These are phyloP conservation scores for Microcebus tavaratra DNA, from an alignment of 2,113 vertebrate genomes.

Conservation along the genomic window DNA sequence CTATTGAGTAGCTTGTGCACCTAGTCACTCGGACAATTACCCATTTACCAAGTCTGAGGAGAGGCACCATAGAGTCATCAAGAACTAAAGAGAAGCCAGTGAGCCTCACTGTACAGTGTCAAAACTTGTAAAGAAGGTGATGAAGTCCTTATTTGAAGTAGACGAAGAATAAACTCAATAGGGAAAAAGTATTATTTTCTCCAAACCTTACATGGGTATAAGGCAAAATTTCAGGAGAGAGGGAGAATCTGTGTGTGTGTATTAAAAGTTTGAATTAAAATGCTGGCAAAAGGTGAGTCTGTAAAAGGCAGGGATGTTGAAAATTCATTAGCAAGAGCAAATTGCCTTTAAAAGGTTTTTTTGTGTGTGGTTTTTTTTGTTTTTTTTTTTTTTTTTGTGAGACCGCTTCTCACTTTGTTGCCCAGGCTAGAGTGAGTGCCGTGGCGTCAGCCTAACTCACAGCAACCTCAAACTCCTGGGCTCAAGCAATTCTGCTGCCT, in stretches of 20 bases:
- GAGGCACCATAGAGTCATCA: not conserved
- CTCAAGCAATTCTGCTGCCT: too few species aligned
- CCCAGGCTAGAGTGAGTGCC: too few species aligned
- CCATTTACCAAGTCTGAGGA: not conserved
- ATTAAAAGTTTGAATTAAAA: constrained; percentile 12
- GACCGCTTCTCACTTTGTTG: too few species aligned
- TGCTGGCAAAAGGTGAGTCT: not conserved
- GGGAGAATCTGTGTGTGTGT: not conserved
- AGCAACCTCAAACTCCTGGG: too few species aligned
- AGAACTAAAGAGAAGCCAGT: not conserved
- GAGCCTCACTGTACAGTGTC: not conserved
- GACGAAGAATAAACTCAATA: not conserved
- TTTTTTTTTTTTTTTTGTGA: too few species aligned
- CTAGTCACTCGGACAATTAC: not conserved
- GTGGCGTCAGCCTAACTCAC: too few species aligned
- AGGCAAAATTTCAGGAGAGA: not conserved
- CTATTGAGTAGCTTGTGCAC: not conserved
- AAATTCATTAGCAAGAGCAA: not conserved
- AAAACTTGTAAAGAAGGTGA: not conserved
- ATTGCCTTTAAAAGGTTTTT: not conserved
- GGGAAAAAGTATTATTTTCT: not conserved
- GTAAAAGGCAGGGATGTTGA: not conserved
- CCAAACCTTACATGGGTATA: not conserved
- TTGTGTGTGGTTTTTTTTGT: too few species aligned
- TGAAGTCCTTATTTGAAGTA: not conserved